These are phyloP conservation scores for Leptinotarsa lineolata DNA, from an alignment of 1,140 invertebrate species.

Conservation along the genomic window DNA sequence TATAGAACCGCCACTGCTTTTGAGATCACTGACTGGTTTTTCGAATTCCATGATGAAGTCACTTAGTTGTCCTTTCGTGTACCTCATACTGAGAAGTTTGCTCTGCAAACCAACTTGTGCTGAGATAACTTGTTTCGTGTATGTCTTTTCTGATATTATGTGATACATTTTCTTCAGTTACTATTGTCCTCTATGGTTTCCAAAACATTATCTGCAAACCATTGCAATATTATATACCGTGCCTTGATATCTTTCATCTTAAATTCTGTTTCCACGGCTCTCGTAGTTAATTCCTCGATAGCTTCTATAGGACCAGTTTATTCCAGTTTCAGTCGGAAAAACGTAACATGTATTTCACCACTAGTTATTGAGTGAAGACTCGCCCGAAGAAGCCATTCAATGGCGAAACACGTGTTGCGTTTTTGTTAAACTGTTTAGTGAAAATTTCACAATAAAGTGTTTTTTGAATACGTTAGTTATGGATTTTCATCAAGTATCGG, in stretches of 20 bases:
- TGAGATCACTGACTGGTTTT: not conserved
- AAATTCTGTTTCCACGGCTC: too few species aligned
- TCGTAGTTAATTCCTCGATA: constrained; percentile 16
- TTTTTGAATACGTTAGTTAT: too few species aligned
- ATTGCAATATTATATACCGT: constrained; percentile 29
- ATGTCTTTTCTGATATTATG: not conserved
- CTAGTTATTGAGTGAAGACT: too few species aligned
- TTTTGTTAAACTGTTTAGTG: too few species aligned
- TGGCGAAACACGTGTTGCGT: too few species aligned
- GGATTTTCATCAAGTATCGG: too few species aligned
- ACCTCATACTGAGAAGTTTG: not conserved
- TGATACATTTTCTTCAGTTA: constrained; percentile 21
- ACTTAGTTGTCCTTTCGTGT: not conserved
- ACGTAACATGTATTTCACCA: too few species aligned
- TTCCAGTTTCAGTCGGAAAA: constrained; percentile 34
- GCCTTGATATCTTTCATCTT: constrained; percentile 31
- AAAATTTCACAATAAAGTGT: too few species aligned
- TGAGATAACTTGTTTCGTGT: not conserved
- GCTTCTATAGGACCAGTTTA: constrained; percentile 26
- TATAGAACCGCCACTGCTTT: not conserved
- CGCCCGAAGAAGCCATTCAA: too few species aligned
- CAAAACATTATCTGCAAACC: constrained; percentile 23
- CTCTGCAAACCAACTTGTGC: too few species aligned
- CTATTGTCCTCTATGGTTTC: constrained; percentile 25
- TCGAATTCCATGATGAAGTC: not conserved